These are phyloP conservation scores for Stenopsyche tienmushanensis DNA, from an alignment of 1,140 invertebrate species.

Conservation along the genomic window DNA sequence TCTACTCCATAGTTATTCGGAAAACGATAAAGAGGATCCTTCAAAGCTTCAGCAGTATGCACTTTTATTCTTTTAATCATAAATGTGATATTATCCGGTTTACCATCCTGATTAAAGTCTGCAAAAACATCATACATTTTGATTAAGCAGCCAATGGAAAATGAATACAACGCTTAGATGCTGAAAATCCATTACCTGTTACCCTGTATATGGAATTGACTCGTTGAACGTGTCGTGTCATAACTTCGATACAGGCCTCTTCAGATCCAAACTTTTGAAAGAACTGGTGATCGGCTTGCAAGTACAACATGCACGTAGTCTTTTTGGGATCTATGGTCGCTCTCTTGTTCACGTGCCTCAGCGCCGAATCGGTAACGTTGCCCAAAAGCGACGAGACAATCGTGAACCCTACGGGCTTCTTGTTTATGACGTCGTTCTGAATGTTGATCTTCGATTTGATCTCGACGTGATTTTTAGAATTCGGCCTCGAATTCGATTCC, in stretches of 20 bases:
- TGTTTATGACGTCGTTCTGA: conserved; percentile 54
- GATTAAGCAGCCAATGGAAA: background rate
- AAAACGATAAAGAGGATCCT: conserved; percentile 84
- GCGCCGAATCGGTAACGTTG: conserved; percentile 54
- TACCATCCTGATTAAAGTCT: conserved; percentile 93
- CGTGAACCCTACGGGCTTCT: conserved; percentile 53
- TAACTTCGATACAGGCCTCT: conserved; percentile 92
- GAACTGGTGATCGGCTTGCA: conserved; percentile 94
- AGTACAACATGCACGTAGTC: conserved; percentile 86
- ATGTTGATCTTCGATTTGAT: conserved; percentile 59
- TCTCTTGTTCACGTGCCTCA: conserved; percentile 68
- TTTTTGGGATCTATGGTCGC: conserved; percentile 77
- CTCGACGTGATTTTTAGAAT: conserved; percentile 63
- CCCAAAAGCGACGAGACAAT: conserved; percentile 49
- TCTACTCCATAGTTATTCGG: conserved; percentile 92
- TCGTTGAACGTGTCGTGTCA: conserved; percentile 90
- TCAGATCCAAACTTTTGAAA: conserved; percentile 89
- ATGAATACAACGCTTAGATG: background rate
- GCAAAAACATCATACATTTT: conserved; percentile 45
- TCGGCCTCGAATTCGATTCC: conserved; percentile 56
- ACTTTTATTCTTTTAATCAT: conserved; percentile 97
- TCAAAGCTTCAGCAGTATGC: conserved; percentile 78
- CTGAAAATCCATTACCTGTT: conserved; percentile 63
- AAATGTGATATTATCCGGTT: conserved; percentile 90
- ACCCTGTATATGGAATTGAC: conserved; percentile 90